phyloP scores from a whole-genome alignment of 2,797 vertebrate species.

The Spatula clypeata region DNA sequence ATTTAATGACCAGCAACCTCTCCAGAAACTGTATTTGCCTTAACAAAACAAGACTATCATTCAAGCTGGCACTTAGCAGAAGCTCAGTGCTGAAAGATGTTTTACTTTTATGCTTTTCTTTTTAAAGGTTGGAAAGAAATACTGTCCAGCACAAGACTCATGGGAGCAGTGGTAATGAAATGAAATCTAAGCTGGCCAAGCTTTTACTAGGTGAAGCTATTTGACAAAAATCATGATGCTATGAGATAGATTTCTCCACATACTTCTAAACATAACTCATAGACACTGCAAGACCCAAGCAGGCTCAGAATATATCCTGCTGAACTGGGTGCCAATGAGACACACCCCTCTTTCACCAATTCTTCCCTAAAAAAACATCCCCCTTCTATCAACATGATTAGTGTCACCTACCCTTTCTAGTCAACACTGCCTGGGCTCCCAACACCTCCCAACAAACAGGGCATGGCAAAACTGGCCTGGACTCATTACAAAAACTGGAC shows the following conservation, averaged over 20 bases:
- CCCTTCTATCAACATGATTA: background rate
- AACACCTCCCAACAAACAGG: background rate
- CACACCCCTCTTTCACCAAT: background rate
- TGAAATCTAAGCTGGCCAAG: background rate
- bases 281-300: background rate
- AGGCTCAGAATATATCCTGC: background rate
- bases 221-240: background rate
- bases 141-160: background rate
- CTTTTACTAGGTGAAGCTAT: background rate
- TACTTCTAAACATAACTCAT: background rate
- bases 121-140: background rate
- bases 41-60: background rate
- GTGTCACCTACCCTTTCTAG: background rate
- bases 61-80: background rate
- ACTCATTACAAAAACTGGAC: too few species aligned
- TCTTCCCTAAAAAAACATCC: background rate
- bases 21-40: background rate
- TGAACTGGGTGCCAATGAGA: background rate
- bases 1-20: background rate
- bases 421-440: background rate
- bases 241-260: background rate
- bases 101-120: background rate
- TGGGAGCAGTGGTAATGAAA: background rate
- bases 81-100: background rate
- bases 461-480: fast-evolving